Evolutionary conservation across 2,797 vertebrate genomes (phyloP).

Genomic region (Gallirallus australis): DNA sequence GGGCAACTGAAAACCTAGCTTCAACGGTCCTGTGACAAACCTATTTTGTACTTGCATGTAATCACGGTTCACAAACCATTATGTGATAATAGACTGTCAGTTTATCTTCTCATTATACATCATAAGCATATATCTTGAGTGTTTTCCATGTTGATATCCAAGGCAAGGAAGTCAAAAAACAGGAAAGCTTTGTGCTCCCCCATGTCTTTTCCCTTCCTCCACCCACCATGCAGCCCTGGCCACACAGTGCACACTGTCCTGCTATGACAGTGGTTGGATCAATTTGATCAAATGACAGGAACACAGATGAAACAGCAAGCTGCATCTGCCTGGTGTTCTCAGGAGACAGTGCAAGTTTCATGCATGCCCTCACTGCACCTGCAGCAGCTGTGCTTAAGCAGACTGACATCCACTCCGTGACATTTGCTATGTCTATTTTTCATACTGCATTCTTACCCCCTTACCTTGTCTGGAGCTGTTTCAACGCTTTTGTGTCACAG

Average conservation of each 20-base stretch:
- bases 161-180: not conserved
- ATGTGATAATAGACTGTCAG: not conserved
- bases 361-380: not conserved
- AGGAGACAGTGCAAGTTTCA: not conserved
- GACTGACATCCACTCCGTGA: not conserved
- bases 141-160: not conserved
- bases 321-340: not conserved
- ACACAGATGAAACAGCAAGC: not conserved
- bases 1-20: not conserved
- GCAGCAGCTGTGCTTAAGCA: not conserved
- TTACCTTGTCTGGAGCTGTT: not conserved
- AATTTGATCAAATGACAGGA: not conserved
- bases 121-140: not conserved
- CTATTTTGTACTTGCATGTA: not conserved
- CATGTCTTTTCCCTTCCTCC: rapidly evolving
- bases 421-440: not conserved
- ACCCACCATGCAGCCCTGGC: not conserved
- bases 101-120: not conserved
- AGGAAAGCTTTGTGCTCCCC: not conserved
- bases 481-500: not conserved
- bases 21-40: not conserved
- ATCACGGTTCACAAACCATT: not conserved
- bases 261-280: not conserved
- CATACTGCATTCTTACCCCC: not conserved
- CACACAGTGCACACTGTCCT: not conserved